Evolutionary conservation across 2,113 vertebrate genomes (phyloP).

Genomic region (Taurulus bubalis): DNA sequence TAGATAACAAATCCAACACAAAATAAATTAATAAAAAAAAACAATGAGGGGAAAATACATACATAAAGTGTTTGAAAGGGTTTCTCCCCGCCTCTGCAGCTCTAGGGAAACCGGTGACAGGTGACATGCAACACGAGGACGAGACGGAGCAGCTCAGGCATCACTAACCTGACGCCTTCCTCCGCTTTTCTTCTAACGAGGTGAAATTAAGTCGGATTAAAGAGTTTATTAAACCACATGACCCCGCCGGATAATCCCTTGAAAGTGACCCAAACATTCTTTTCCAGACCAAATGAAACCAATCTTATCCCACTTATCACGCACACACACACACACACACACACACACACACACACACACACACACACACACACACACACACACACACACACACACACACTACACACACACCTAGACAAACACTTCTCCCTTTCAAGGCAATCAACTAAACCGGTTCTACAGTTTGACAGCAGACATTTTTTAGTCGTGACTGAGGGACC

Average conservation of each 20-base stretch:
- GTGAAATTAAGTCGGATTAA: slow-evolving; percentile 63
- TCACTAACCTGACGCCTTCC: neutral
- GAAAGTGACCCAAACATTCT: slow-evolving; percentile 73
- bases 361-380: slow-evolving; percentile 8
- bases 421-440: slow-evolving; percentile 19
- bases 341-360: slow-evolving; percentile 24
- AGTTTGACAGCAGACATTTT: slow-evolving; percentile 3
- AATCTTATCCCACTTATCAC: slow-evolving; percentile 48
- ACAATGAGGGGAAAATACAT: no score
- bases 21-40: no score
- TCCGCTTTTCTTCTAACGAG: slow-evolving; percentile 33
- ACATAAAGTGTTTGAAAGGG: no score
- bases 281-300: slow-evolving; percentile 58
- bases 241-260: slow-evolving; percentile 55
- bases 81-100: no score
- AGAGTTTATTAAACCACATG: slow-evolving; percentile 50
- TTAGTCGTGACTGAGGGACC: slow-evolving; percentile 3
- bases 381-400: slow-evolving; percentile 15
- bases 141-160: slow-evolving; percentile 6
- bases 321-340: slow-evolving; percentile 15
- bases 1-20: no score
- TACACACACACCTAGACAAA: slow-evolving; percentile 8
- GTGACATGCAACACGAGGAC: slow-evolving; percentile 19
- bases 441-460: slow-evolving; percentile 36
- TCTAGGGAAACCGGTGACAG: no score